phyloP scores from a whole-genome alignment of 2,797 vertebrate genomes.

The Tragopan temminckii region DNA sequence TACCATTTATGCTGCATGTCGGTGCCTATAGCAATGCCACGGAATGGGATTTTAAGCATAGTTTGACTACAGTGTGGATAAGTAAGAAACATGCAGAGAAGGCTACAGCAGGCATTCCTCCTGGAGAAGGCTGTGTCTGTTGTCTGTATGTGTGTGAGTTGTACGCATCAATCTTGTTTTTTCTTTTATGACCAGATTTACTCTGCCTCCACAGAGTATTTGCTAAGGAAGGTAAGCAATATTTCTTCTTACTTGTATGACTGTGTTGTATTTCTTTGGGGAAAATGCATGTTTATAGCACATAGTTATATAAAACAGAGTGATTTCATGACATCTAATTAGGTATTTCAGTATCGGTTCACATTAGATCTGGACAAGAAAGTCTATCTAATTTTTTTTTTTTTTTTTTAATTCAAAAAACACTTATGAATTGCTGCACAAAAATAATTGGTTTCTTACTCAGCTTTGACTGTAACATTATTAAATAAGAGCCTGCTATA shows the following conservation, averaged over 20 bases:
- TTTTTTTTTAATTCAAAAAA: conserved; percentile 4
- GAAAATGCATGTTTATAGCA: neutral
- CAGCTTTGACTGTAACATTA: neutral
- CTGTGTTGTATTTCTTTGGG: neutral
- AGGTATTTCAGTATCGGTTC: conserved; percentile 1
- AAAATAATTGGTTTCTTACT: neutral
- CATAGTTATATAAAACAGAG: neutral
- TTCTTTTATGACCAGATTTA: conserved; percentile 14
- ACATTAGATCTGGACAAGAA: conserved; percentile 10
- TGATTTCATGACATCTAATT: neutral
- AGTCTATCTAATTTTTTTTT: neutral
- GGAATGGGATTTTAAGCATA: neutral
- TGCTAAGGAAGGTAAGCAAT: conserved; percentile 71
- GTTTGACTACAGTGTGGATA: neutral
- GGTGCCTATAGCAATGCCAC: neutral
- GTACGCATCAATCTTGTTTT: conserved; percentile 20
- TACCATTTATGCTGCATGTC: neutral
- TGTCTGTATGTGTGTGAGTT: conserved; percentile 1
- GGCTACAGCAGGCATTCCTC: conserved; percentile 15
- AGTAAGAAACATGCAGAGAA: conserved; percentile 14
- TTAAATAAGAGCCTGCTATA: neutral
- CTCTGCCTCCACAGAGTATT: neutral
- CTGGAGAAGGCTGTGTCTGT: neutral
- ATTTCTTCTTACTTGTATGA: conserved; percentile 37
- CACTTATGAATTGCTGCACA: neutral